Conservation (phyloP, 2,797 vertebrate species). For the Lepidocolaptes lacrymiger region DNA sequence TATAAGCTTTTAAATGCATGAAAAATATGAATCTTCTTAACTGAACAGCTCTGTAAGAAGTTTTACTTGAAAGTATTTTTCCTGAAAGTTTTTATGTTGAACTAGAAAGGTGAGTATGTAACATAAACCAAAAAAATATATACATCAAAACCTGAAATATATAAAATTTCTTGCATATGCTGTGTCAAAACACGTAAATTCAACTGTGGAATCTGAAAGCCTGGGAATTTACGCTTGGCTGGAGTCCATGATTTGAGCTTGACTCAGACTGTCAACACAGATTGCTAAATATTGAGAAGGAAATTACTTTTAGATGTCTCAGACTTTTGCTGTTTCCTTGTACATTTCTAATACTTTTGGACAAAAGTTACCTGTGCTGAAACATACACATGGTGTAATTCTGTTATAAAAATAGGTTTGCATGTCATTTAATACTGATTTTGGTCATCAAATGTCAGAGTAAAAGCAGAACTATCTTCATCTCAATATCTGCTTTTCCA, state of each 20-base stretch:
- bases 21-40: neutral
- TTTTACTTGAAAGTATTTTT: constrained; percentile 49
- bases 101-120: neutral
- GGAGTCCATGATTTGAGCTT: neutral
- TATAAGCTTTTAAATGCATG: constrained; percentile 59
- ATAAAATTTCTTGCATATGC: neutral
- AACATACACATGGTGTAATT: neutral
- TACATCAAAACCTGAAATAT: neutral
- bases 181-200: neutral
- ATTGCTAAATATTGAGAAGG: neutral
- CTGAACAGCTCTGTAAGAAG: neutral
- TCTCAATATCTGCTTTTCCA: constrained; percentile 15
- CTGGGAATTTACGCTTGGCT: neutral
- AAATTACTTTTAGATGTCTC: neutral
- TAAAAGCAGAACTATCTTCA: constrained; percentile 1
- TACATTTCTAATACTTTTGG: neutral
- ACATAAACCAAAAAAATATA: neutral
- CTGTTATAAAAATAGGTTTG: constrained; percentile 22
- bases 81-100: neutral
- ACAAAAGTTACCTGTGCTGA: neutral
- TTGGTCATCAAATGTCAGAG: constrained; percentile 33
- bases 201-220: neutral
- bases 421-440: constrained; percentile 13
- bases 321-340: neutral
- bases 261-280: neutral